These are phyloP conservation scores for Tadarida brasiliensis DNA, from an alignment of 2,797 vertebrate species.

Conservation along the genomic window DNA sequence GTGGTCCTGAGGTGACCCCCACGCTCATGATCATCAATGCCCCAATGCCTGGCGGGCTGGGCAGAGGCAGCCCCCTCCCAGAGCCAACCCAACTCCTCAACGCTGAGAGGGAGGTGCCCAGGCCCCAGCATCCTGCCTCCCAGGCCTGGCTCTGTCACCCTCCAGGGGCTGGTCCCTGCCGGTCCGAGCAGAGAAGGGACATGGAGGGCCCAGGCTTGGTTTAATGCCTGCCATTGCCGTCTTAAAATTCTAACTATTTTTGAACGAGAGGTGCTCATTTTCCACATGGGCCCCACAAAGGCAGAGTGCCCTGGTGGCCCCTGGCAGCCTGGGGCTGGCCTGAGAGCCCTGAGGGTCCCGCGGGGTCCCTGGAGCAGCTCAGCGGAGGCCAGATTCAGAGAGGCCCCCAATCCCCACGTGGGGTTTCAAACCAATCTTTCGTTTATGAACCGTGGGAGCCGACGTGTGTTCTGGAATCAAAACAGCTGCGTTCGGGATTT, in stretches of 20 bases:
- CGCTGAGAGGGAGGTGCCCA: accelerated
- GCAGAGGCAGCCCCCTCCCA: background rate
- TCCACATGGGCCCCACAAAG: accelerated
- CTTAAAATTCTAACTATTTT: background rate
- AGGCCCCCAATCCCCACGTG: accelerated
- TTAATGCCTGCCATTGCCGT: accelerated
- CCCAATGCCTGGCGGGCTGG: accelerated
- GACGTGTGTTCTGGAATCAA: accelerated
- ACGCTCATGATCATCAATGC: accelerated
- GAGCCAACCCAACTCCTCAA: background rate
- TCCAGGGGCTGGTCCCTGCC: background rate
- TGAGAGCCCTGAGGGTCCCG: accelerated
- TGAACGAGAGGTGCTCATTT: accelerated
- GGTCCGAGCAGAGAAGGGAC: accelerated
- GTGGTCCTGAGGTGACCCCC: too few species aligned
- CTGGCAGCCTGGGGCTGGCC: background rate
- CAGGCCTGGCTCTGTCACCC: accelerated
- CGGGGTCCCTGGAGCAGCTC: background rate
- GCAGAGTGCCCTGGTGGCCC: background rate
- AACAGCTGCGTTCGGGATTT: accelerated
- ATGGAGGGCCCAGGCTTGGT: accelerated
- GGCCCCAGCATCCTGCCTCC: background rate
- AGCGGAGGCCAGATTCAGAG: background rate
- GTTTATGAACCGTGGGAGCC: background rate
- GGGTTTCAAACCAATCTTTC: accelerated